Evolutionary conservation across 2,113 vertebrate species (phyloP), one percentile per base, ranked within the genome.

Genomic region (Struthio camelus): DNA sequence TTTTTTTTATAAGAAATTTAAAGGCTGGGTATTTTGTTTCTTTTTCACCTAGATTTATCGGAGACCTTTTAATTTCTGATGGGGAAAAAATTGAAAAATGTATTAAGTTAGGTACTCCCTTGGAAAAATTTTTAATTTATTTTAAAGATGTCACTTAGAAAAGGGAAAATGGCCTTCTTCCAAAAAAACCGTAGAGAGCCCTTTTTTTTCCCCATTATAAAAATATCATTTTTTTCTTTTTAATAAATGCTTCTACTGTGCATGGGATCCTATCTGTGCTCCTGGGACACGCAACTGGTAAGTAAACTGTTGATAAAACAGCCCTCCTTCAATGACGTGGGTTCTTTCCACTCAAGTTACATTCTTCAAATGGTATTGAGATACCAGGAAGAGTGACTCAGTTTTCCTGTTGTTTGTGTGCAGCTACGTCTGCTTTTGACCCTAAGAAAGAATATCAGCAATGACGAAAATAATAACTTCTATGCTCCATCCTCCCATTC

Each of bases 51-150:
- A 2, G 50, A 42, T 42, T 64, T 87, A 6, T 53, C 14, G 44
- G 25, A 48, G 16, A 10, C 22, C 5, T 86, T 85, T 72, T 58
- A 53, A 84, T 38, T 77, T 23, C 22, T 50, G 15, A 59, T 1
- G 15, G 5, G 22, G 34, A 25, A 7, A 5, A 22, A 30, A 62
- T 28, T 12, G 4, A 15, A 27, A 30, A 48, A 24, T 10, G 11
- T 27, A 0, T 36, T 36, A 40, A 56, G 8, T 46, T 62, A 51
- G 46, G 1, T 9, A 27, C 1, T 53, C 4, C 15, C 7, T 38
- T 61, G 12, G 2, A 4, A 8, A 9, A 59, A 11, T 32, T 62
- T 87, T 3, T 5, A 17, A 50, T 28, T 3, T 34, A 30, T 54
- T 79, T 54, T 64, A 4, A 78, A 46, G 3, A 76, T 89, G 91